Evolutionary conservation across 2,888 invertebrate species (phyloP).

Genomic region (Aphelenchoides bicaudatus): DNA sequence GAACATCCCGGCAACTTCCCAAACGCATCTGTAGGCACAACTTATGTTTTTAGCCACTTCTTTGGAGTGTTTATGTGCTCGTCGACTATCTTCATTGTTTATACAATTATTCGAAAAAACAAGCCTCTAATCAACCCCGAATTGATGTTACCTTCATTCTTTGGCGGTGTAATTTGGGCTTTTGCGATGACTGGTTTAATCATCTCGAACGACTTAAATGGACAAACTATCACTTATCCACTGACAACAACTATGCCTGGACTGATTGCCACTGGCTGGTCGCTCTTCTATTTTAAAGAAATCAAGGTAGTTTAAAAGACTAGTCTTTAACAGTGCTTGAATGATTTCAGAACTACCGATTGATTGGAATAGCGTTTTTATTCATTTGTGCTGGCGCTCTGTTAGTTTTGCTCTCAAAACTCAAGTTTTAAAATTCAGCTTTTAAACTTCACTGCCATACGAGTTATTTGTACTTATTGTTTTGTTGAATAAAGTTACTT

Average conservation of each 20-base stretch:
- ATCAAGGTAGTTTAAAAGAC: conserved; percentile 42
- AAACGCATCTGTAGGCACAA: conserved; percentile 38
- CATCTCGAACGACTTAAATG: conserved; percentile 63
- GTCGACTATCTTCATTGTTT: conserved; percentile 62
- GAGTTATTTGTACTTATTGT: no score
- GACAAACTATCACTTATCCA: conserved; percentile 63
- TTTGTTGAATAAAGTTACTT: no score
- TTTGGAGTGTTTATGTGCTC: conserved; percentile 62
- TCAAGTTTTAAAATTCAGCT: conserved; percentile 12
- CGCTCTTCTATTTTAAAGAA: conserved; percentile 63
- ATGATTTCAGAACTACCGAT: conserved; percentile 38
- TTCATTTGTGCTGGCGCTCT: conserved; percentile 43
- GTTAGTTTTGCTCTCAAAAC: conserved; percentile 47
- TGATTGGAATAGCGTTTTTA: conserved; percentile 42
- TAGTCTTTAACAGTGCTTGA: neutral
- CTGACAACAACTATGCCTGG: conserved; percentile 64
- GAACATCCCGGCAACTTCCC: conserved; percentile 51
- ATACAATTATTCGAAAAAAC: conserved; percentile 55
- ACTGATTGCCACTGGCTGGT: conserved; percentile 63
- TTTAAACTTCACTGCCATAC: no score
- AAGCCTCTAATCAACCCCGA: conserved; percentile 61
- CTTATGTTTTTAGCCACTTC: conserved; percentile 64
- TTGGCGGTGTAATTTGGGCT: conserved; percentile 64
- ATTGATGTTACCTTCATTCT: conserved; percentile 62
- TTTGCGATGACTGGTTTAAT: conserved; percentile 63